A percentile compares a stretch with the other conserved stretches of the same genome.
These are phyloP conservation scores for Gallinago undulata DNA, from an alignment of 2,113 vertebrate genomes.

Conservation along the genomic window DNA sequence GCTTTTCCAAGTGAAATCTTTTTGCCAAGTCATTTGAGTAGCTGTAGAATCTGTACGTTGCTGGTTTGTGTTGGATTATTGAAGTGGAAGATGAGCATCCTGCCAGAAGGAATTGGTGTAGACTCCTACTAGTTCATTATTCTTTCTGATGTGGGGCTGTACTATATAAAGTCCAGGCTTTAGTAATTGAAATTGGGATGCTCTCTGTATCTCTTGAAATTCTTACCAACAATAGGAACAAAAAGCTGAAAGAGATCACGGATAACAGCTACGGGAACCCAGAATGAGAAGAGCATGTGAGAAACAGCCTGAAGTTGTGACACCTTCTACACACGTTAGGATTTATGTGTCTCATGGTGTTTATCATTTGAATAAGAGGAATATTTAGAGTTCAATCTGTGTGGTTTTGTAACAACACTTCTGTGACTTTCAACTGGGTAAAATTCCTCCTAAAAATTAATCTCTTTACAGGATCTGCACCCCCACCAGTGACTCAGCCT, in stretches of 20 bases:
- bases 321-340: not conserved
- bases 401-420: not conserved
- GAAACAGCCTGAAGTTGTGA: not conserved
- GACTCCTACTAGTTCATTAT: not conserved
- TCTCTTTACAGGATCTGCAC: conserved; percentile 72
- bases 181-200: not conserved
- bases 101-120: not conserved
- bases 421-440: not conserved
- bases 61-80: not conserved
- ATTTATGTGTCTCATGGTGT: not conserved
- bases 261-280: not conserved
- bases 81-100: not conserved
- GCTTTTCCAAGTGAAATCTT: not conserved
- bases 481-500: conserved; percentile 77
- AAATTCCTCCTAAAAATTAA: not conserved
- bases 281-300: not conserved
- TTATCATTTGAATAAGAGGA: not conserved
- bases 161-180: not conserved
- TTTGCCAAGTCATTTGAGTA: not conserved
- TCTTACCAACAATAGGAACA: not conserved
- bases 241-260: not conserved
- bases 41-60: not conserved
- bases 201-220: not conserved
- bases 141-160: not conserved
- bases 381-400: not conserved